Conservation (phyloP, 2,113 vertebrate species). For the Zosterops pallidus region DNA sequence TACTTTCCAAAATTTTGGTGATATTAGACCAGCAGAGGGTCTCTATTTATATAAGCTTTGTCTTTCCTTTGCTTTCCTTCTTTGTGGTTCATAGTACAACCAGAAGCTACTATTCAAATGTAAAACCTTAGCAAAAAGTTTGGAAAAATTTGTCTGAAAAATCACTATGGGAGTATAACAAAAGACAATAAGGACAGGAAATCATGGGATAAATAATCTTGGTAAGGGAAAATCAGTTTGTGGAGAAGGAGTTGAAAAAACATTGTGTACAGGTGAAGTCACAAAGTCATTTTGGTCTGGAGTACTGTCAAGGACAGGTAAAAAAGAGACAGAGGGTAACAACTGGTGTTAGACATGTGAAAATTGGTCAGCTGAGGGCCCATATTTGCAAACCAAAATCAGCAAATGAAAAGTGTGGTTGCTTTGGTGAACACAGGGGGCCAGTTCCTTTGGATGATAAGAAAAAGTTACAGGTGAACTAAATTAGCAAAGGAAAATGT, state of each 20-base stretch:
- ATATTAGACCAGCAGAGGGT: not conserved
- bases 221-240: not conserved
- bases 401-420: not conserved
- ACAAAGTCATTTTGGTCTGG: not conserved
- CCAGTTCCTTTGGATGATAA: not conserved
- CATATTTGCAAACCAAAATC: not conserved
- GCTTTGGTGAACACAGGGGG: not conserved
- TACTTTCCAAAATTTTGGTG: not conserved
- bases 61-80: not conserved
- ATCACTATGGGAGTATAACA: not conserved
- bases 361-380: not conserved
- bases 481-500: not conserved
- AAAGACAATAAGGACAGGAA: not conserved
- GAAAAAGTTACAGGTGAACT: not conserved
- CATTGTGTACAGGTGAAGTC: not conserved
- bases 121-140: not conserved
- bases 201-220: not conserved
- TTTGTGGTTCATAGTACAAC: not conserved
- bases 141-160: not conserved
- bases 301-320: not conserved
- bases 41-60: not conserved
- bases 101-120: not conserved
- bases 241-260: not conserved
- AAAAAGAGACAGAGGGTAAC: not conserved
- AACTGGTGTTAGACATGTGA: not conserved